Evolutionary conservation across 2,113 vertebrate genomes (phyloP).

Genomic region (Ictidomys tridecemlineatus): DNA sequence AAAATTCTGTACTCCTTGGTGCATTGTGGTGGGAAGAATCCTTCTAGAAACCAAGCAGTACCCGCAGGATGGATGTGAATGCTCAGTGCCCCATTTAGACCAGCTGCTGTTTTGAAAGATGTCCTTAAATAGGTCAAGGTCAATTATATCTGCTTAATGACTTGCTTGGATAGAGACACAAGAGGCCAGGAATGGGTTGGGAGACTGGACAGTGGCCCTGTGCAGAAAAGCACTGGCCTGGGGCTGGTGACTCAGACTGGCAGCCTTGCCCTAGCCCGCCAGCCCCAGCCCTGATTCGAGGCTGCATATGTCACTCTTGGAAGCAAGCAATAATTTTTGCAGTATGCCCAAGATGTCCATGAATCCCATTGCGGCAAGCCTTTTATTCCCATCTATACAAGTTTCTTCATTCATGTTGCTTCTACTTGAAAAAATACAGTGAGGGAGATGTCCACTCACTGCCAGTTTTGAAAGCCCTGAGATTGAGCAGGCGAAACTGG

Average conservation of each 20-base stretch:
- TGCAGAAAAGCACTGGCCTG: not conserved
- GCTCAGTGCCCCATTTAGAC: not conserved
- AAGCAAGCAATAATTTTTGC: slow-evolving; percentile 30
- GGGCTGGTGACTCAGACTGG: not conserved
- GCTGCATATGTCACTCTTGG: not conserved
- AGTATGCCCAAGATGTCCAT: not conserved
- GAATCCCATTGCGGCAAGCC: not conserved
- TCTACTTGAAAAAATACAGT: not conserved
- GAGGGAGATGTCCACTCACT: not conserved
- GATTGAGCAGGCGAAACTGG: not conserved
- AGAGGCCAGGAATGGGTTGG: slow-evolving; percentile 29
- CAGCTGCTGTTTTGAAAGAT: slow-evolving; percentile 46
- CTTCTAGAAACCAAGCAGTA: not conserved
- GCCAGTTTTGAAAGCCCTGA: not conserved
- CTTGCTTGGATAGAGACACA: slow-evolving; percentile 49
- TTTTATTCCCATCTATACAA: not conserved
- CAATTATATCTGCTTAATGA: slow-evolving; percentile 66
- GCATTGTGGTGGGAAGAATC: not conserved
- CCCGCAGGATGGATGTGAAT: not conserved
- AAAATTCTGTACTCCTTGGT: not conserved
- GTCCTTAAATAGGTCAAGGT: slow-evolving; percentile 72
- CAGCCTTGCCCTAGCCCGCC: not conserved
- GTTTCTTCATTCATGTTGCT: not conserved
- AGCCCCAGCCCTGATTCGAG: not conserved
- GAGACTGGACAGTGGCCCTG: not conserved